phyloP scores from a whole-genome alignment of 2,888 invertebrate species.

The Tenthredo distinguenda region DNA sequence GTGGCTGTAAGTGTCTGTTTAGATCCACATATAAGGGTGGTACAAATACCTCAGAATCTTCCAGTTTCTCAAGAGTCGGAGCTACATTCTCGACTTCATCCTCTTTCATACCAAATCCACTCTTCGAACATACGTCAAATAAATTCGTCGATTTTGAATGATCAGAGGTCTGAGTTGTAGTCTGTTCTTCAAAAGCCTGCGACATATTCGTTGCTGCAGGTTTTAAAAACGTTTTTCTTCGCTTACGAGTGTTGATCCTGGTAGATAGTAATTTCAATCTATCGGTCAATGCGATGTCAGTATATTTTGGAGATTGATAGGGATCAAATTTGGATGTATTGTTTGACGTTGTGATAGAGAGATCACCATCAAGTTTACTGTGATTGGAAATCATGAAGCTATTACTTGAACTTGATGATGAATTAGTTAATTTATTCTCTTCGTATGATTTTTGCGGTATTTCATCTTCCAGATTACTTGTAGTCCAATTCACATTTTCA shows the following conservation, averaged over 20 bases:
- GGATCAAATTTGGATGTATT: not conserved
- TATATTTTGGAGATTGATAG: not conserved
- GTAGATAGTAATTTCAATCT: constrained; percentile 12
- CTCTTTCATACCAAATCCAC: constrained; percentile 41
- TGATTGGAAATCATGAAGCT: not conserved
- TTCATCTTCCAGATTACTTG: not conserved
- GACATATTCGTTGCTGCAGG: not conserved
- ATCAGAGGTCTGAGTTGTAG: not conserved
- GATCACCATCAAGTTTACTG: not conserved
- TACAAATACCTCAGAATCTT: not conserved
- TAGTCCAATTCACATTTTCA: not conserved
- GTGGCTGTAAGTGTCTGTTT: not conserved
- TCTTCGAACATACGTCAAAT: constrained; percentile 21
- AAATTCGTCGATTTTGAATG: not conserved
- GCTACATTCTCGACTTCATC: not conserved
- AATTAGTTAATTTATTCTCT: not conserved
- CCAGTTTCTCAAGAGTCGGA: not conserved
- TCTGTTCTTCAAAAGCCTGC: not conserved
- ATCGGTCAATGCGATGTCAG: not conserved
- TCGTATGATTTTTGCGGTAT: not conserved
- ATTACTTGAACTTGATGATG: not conserved
- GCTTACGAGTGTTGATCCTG: constrained; percentile 10
- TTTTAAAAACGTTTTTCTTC: not conserved
- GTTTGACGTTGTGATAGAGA: not conserved
- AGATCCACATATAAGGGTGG: not conserved